A percentile compares a stretch with the other conserved stretches of the same genome.
Evolutionary conservation across 2,797 vertebrate genomes (phyloP).

Genomic region (Hyperoplus lanceolatus): DNA sequence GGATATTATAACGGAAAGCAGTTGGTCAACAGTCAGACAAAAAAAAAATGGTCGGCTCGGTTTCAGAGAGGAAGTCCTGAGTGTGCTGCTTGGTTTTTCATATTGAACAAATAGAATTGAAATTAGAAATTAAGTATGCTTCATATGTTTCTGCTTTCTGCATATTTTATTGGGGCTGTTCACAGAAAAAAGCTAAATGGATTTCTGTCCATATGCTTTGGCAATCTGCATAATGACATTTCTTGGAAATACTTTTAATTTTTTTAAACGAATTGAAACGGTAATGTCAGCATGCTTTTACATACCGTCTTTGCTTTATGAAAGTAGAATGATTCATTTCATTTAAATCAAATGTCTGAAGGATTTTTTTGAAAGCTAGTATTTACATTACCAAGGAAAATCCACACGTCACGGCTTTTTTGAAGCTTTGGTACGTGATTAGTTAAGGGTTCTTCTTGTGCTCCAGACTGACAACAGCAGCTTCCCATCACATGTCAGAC

Average conservation of each 20-base stretch:
- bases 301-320: neutral
- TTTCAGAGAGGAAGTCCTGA: neutral
- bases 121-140: neutral
- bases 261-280: neutral
- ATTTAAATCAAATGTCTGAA: too few relatives aligned
- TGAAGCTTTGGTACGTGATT: neutral
- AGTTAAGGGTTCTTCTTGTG: neutral
- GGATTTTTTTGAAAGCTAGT: neutral
- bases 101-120: neutral
- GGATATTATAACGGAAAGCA: neutral
- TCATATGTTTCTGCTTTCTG: neutral
- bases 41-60: slow-evolving; percentile 14
- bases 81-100: slow-evolving; percentile 7
- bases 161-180: neutral
- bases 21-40: slow-evolving; percentile 11
- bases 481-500: neutral
- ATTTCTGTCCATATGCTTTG: neutral
- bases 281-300: neutral
- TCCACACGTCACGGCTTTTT: neutral
- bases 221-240: neutral
- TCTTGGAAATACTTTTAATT: neutral
- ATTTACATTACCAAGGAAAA: neutral
- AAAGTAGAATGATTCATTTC: too few relatives aligned
- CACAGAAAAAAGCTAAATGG: neutral
- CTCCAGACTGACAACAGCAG: slow-evolving; percentile 1